Evolutionary conservation across 1,140 invertebrate genomes (phyloP), one percentile per base, ranked within the genome.

Genomic region (Planococcus citri): DNA sequence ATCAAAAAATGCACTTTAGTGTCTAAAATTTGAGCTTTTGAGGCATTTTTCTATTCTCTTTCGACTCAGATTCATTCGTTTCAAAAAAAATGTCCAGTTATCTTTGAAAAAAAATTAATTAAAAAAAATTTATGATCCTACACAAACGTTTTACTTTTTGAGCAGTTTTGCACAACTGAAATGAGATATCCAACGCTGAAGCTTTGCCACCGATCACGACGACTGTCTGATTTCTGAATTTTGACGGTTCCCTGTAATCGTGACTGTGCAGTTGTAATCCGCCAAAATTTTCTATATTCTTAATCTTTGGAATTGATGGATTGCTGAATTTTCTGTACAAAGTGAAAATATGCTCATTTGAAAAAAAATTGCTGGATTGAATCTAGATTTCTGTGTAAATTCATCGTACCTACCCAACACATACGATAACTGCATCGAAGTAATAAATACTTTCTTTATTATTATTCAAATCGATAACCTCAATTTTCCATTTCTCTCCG

Each of bases 131-230:
- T 29, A 6, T 33, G 22, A 25, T 27, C 21, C 60, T n/a, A n/a
- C n/a, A n/a, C n/a, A n/a, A n/a, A n/a, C n/a, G n/a, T n/a, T n/a
- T 70, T 76, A 84, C 84, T 74, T 84, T 79, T 71, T 80, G 77
- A 2, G 84, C 84, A 69, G 78, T 75, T 64, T 79, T 74, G 20
- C 82, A 74, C 3, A 89, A 75, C 76, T 88, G 86, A 1, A 85
- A 69, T n/a, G 82, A 79, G 51, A 89, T 85, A 72, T 89, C 88
- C 58, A 79, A 77, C 74, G 91, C 93, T 17, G 92, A 95, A 10
- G 91, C 87, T 20, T 90, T 91, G 60, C 88, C 91, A 8, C 94
- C 94, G 27, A 96, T 78, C 25, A 95, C 85, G 0, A 90, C 78
- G 0, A 95, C 90, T 2, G 74, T 80, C 74, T 89, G 83, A 70